Base-by-base conservation (phyloP, 2,888 invertebrate genomes). In the Thelaira solivaga region DNA sequence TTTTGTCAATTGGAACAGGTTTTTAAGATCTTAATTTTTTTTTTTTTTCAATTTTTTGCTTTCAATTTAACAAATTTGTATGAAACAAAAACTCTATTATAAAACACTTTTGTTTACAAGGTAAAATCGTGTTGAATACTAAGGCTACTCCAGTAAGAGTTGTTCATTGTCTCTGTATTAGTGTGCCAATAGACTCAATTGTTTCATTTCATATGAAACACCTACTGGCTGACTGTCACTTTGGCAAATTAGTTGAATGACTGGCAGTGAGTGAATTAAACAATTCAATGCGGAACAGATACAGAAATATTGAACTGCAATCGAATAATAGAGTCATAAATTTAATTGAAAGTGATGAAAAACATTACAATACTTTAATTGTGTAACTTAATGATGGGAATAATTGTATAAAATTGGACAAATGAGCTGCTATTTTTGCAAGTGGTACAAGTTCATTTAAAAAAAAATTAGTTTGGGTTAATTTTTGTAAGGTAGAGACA, bases 231-330 rank as follows among this genome's bases (percentile, higher is more conserved):
- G 29, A 22, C 8, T 29, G 13, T 34, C n/a, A 16, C 5, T 29
- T 11, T 20, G 3, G 10, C 26, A 39, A 10, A 26, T 26, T n/a
- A 13, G 49, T 36, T 62, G 6, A 18, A 24, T 47, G 11, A 34
- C 34, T 47, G 16, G 6, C 24, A n/a, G 16, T 62, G 20, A 18
- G 16, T 8, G 20, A 18, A 36, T 45, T n/a, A 45, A 53, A 61
- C 36, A 43, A 45, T 18, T 47, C 36, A 64, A 72, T 45, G 62
- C 29, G 64, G 39, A 64, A 64, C 55, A 72, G 62, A 72, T 64
- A 71, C 62, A 71, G 10, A 49, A 26, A 53, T 45, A 62, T 71
- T 18, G 31, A 26, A 69, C 43, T 39, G 43, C 61, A 69, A 59
- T 61, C 34, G 22, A 49, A 39, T 69, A 6, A 71, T 34, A 34